Percentiles rank a stretch among this genome's conserved stretches.
Conservation (phyloP, 2,113 vertebrate genomes). For the Zootoca vivipara region DNA sequence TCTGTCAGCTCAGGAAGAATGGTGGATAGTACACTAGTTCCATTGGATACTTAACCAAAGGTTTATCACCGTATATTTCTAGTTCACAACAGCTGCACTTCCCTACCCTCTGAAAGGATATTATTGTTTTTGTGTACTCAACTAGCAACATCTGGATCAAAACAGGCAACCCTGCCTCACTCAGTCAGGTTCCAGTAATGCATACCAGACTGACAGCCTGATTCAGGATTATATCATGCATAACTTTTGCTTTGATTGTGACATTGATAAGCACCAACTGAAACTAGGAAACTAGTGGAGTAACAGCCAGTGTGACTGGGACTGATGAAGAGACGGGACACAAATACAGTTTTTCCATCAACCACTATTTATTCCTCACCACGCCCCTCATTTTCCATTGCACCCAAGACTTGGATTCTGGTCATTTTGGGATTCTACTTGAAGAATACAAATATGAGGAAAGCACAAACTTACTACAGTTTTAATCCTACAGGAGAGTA, state of each 20-base stretch:
- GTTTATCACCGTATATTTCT: too few species aligned
- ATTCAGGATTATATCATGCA: neutral
- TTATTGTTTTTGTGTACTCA: neutral
- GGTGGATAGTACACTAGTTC: neutral
- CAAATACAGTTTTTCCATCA: neutral
- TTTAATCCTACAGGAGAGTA: neutral
- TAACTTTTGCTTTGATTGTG: neutral
- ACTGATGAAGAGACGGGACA: neutral
- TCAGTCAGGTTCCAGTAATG: neutral
- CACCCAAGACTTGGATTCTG: neutral
- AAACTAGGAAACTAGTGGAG: neutral
- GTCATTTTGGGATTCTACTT: slow-evolving; percentile 12
- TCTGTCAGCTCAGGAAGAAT: neutral
- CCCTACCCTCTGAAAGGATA: neutral
- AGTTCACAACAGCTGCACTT: neutral
- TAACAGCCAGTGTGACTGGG: neutral
- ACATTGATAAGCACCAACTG: neutral
- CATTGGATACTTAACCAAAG: too few species aligned
- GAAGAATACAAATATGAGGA: fast-evolving
- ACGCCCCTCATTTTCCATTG: neutral
- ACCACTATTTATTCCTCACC: too few species aligned
- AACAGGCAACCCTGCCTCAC: neutral
- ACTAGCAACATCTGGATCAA: neutral
- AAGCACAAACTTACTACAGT: slow-evolving; percentile 1
- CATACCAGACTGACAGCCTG: neutral